Base-by-base conservation (phyloP, 2,888 invertebrate genomes). In the Leptodirus hochenwartii region DNA sequence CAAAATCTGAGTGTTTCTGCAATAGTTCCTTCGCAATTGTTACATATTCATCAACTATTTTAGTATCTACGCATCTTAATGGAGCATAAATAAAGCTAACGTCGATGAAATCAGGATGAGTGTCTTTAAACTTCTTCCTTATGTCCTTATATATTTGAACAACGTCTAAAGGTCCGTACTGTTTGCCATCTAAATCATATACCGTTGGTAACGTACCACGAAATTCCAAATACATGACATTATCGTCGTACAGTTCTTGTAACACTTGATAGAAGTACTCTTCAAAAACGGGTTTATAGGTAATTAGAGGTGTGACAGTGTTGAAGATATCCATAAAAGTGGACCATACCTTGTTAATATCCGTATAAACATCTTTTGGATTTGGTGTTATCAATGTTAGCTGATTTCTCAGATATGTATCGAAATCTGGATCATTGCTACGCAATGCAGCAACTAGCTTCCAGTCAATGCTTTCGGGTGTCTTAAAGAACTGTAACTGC, bases 51-150 rank as follows among this genome's bases (percentile, higher is more conserved):
- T 51, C 46, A 2, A 72, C 43, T 1, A 51, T 49, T 1, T 39
- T 25, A 1, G 42, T 43, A 11, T 61, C 44, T 0, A 61, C 60
- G 5, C 46, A 44, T 31, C 73, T 60, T 0, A 47, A 22, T 0
- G 75, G 75, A 1, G 75, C 75, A 41, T 67, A 79, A 37, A 80
- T 79, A 10, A 77, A 42, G 43, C 69, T 73, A 0, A 65, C 66
- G 1, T 78, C 79, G 25, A 69, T 48, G 36, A 77, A 79, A 35
- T 69, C 68, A 1, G 69, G 68, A 47, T 78, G 52, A 13, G 65
- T 59, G 3, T 44, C 46, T 29, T 59, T 51, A 41, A 78, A 80
- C 34, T 59, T 58, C 1, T 65, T 56, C 9, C 66, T 54, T 0
- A 62, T 54, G 36, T 64, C 59, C 34, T 62, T 60, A 37, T 70